phyloP scores from a whole-genome alignment of 1,140 invertebrate genomes.

The Drosophila murphyi region DNA sequence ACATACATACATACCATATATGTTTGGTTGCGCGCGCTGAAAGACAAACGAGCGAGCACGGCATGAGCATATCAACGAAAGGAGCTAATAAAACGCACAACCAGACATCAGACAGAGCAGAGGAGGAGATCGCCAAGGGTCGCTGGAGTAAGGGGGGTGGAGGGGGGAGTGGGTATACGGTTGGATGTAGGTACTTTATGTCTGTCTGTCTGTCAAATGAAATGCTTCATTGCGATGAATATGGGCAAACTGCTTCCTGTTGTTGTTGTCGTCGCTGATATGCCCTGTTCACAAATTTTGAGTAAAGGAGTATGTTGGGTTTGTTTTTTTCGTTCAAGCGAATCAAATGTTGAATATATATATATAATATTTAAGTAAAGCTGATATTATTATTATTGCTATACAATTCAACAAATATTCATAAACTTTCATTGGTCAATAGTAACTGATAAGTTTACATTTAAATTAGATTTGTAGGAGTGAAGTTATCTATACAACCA shows the following conservation, averaged over 20 bases:
- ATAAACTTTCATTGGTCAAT: too few relatives aligned
- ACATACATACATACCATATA: slow-evolving; percentile 34
- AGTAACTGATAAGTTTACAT: too few relatives aligned
- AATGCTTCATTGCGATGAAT: slow-evolving; percentile 78
- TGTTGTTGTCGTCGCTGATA: slow-evolving; percentile 33
- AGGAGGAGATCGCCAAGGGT: neutral
- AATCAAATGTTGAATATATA: too few relatives aligned
- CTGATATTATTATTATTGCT: too few relatives aligned
- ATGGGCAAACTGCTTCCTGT: slow-evolving; percentile 81
- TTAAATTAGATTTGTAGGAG: too few relatives aligned
- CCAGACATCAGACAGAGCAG: slow-evolving; percentile 37
- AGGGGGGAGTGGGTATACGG: slow-evolving; percentile 7
- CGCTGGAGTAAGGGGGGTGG: neutral
- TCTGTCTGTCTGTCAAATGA: slow-evolving; percentile 65
- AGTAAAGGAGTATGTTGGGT: neutral
- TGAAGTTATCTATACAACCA: too few relatives aligned
- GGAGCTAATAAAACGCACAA: slow-evolving; percentile 80
- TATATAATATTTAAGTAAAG: too few relatives aligned
- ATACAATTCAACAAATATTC: too few relatives aligned
- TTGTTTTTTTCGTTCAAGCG: neutral
- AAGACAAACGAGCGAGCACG: slow-evolving; percentile 78
- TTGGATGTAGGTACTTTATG: slow-evolving; percentile 20
- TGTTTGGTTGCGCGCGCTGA: slow-evolving; percentile 58
- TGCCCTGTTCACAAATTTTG: neutral
- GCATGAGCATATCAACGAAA: slow-evolving; percentile 81